A percentile compares a stretch with the other conserved stretches of the same genome.
Conservation (phyloP, 2,113 vertebrate species). For the Thymallus thymallus region DNA sequence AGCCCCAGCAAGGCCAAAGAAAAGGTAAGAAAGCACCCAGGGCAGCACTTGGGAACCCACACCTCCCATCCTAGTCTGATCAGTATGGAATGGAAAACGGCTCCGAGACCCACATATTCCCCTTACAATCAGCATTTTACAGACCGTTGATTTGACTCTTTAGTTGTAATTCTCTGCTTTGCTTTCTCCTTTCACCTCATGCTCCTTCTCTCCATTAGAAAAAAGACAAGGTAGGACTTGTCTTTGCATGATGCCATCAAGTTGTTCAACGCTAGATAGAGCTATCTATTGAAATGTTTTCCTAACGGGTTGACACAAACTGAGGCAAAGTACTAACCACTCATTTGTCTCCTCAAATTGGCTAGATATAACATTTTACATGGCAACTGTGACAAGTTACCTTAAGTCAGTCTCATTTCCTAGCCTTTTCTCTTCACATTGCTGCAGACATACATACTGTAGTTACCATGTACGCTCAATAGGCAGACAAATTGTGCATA, state of each 20-base stretch:
- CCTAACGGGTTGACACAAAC: background rate
- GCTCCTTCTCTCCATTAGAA: conserved; percentile 72
- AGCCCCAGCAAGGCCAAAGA: conserved; percentile 96
- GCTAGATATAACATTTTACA: too few relatives aligned
- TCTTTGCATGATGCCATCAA: conserved; percentile 62
- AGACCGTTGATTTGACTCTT: background rate
- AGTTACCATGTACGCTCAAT: too few relatives aligned
- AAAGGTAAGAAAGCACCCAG: conserved; percentile 73
- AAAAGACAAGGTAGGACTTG: conserved; percentile 79
- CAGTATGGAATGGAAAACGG: background rate
- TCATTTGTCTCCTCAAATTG: too few relatives aligned
- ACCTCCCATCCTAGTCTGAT: background rate
- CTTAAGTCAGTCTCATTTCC: too few relatives aligned
- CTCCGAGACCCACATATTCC: background rate
- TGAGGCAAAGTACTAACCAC: too few relatives aligned
- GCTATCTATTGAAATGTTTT: background rate
- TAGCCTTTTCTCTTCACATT: too few relatives aligned
- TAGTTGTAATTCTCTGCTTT: conserved; percentile 63
- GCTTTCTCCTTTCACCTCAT: conserved; percentile 56
- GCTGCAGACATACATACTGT: too few relatives aligned
- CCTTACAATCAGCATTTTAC: background rate
- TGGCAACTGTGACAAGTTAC: too few relatives aligned
- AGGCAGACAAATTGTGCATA: conserved; percentile 27
- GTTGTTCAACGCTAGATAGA: conserved; percentile 18
- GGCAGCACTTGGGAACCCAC: background rate